Evolutionary conservation across 35 echinoderm and acorn worm species (phyloP).

Genomic region (Amphiura filiformis): DNA sequence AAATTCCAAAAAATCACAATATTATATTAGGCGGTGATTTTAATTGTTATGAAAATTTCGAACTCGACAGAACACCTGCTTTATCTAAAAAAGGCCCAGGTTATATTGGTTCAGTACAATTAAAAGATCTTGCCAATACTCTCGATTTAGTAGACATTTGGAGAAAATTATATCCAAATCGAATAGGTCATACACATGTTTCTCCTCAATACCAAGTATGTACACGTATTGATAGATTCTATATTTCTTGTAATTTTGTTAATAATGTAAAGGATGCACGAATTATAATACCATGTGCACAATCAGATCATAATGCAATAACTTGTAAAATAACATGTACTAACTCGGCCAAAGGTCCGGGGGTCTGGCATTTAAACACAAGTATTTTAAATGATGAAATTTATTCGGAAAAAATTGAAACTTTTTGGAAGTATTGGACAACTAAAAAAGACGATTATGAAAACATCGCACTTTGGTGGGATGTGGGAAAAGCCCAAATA

Average conservation of each 20-base stretch:
- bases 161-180: too few relatives aligned
- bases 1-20: not conserved
- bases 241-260: not conserved
- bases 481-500: not conserved
- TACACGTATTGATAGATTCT: slow-evolving; percentile 12
- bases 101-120: not conserved
- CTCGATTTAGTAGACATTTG: not conserved
- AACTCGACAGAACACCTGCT: too few relatives aligned
- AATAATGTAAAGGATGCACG: not conserved
- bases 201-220: not conserved
- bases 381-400: not conserved
- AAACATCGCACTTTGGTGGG: slow-evolving; percentile 1
- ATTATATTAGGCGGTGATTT: slow-evolving; percentile 13
- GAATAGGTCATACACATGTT: too few relatives aligned
- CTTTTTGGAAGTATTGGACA: slow-evolving; percentile 14
- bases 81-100: too few relatives aligned
- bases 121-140: not conserved
- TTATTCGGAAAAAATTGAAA: not conserved
- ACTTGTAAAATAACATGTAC: not conserved
- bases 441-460: slow-evolving; percentile 5
- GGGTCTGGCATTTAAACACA: slow-evolving; percentile 19
- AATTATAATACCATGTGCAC: not conserved
- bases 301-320: slow-evolving; percentile 4
- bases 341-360: not conserved
- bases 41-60: slow-evolving; percentile 9